Evolutionary conservation across 2,113 vertebrate species (phyloP).

Genomic region (Hydropotes inermis): DNA sequence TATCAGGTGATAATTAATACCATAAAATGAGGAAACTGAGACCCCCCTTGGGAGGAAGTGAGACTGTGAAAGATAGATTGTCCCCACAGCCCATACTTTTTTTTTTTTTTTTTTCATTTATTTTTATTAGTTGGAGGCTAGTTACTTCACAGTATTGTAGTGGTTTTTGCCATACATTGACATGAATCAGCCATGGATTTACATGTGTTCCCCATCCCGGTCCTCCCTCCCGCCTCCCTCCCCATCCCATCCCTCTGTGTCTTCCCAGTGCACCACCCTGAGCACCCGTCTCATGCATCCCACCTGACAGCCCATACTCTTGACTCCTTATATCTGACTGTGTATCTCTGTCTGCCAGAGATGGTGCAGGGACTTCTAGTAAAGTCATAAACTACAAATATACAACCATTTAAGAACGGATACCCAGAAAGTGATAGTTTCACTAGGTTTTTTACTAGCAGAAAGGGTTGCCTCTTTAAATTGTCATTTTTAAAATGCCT

Average conservation of each 20-base stretch:
- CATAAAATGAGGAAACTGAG: not conserved
- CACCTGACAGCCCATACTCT: not conserved
- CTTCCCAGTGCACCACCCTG: too few relatives aligned
- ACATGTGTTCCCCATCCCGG: too few relatives aligned
- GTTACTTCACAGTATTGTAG: too few relatives aligned
- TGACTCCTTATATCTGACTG: not conserved
- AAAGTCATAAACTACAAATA: not conserved
- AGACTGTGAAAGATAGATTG: not conserved
- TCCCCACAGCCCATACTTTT: not conserved
- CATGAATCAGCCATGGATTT: too few relatives aligned
- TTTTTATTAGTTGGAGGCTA: too few relatives aligned
- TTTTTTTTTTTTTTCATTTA: too few relatives aligned
- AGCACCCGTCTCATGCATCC: too few relatives aligned
- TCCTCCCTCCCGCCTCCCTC: too few relatives aligned
- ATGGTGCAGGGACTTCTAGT: not conserved
- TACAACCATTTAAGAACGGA: not conserved
- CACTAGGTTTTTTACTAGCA: not conserved
- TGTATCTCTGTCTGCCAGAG: not conserved
- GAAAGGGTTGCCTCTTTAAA: not conserved
- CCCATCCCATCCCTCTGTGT: too few relatives aligned
- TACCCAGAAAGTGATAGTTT: not conserved
- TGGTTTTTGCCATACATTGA: too few relatives aligned
- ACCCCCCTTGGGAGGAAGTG: not conserved
- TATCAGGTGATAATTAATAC: not conserved
- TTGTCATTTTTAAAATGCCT: not conserved